These are phyloP conservation scores for Dryas iulia DNA, from an alignment of 1,140 invertebrate genomes.

Conservation along the genomic window DNA sequence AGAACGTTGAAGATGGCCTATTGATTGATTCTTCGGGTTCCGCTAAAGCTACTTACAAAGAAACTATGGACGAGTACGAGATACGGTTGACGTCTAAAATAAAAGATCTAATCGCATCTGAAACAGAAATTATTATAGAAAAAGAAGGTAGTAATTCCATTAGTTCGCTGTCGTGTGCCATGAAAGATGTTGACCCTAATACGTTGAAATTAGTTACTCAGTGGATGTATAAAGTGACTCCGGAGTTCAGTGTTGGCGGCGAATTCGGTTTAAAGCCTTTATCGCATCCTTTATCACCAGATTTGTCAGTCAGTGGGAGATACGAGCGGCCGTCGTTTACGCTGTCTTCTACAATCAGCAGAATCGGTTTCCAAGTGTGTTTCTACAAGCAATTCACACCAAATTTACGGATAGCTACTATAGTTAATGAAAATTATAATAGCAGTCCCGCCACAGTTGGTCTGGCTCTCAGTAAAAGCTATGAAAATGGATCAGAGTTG, in stretches of 20 bases:
- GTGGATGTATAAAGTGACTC: slow-evolving; percentile 57
- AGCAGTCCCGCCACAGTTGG: slow-evolving; percentile 44
- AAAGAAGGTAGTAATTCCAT: slow-evolving; percentile 48
- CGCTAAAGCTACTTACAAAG: slow-evolving; percentile 61
- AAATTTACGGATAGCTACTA: slow-evolving; percentile 58
- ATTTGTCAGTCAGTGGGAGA: slow-evolving; percentile 53
- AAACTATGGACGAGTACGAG: slow-evolving; percentile 49
- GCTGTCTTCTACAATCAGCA: slow-evolving; percentile 57
- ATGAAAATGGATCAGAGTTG: slow-evolving; percentile 55
- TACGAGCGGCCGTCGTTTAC: slow-evolving; percentile 53
- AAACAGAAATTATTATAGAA: slow-evolving; percentile 61
- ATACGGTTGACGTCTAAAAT: slow-evolving; percentile 63
- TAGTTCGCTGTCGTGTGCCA: slow-evolving; percentile 50
- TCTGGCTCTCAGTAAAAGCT: slow-evolving; percentile 62
- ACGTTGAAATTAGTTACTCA: slow-evolving; percentile 56
- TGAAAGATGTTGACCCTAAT: slow-evolving; percentile 62
- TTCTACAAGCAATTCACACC: slow-evolving; percentile 58
- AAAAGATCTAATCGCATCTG: slow-evolving; percentile 60
- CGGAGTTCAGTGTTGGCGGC: slow-evolving; percentile 52
- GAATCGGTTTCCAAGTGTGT: slow-evolving; percentile 59
- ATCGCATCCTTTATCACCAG: slow-evolving; percentile 38
- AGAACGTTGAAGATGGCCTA: slow-evolving; percentile 51
- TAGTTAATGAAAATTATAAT: slow-evolving; percentile 48
- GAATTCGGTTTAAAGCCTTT: slow-evolving; percentile 49
- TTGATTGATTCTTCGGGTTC: slow-evolving; percentile 59